phyloP scores from a whole-genome alignment of 2,113 vertebrate genomes.

The Hucho hucho region DNA sequence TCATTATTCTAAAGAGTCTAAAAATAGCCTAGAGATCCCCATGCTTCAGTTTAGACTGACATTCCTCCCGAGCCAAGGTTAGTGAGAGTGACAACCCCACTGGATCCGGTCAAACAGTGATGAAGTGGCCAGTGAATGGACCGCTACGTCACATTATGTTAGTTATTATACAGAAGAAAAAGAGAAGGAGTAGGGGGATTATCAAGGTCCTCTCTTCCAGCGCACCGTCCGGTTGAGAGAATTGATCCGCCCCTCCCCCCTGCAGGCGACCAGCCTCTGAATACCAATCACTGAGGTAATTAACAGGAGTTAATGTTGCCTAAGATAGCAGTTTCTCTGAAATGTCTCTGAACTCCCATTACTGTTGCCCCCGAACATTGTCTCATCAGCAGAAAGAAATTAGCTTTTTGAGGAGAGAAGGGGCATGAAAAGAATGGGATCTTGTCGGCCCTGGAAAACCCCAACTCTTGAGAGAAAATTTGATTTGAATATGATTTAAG shows the following conservation, averaged over 20 bases:
- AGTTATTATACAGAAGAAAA: neutral
- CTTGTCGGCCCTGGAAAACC: neutral
- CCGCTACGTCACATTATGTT: neutral
- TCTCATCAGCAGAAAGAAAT: slow-evolving; percentile 42
- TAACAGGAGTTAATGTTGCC: slow-evolving; percentile 70
- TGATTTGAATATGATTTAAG: neutral
- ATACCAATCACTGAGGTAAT: slow-evolving; percentile 71
- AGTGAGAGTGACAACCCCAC: neutral
- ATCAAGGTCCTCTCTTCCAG: slow-evolving; percentile 31
- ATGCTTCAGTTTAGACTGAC: too few relatives aligned
- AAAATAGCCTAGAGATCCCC: too few relatives aligned
- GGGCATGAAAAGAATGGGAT: slow-evolving; percentile 10
- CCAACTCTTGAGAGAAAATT: neutral
- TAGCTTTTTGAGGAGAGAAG: slow-evolving; percentile 7
- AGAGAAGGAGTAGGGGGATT: neutral
- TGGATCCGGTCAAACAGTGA: neutral
- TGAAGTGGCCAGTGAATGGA: neutral
- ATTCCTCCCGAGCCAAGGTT: neutral
- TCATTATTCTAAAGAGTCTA: too few relatives aligned
- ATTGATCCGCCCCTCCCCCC: slow-evolving; percentile 56
- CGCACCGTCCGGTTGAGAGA: slow-evolving; percentile 47
- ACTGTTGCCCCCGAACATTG: slow-evolving; percentile 21
- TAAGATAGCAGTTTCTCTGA: slow-evolving; percentile 33
- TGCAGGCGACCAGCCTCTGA: slow-evolving; percentile 58
- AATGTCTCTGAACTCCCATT: slow-evolving; percentile 31